phyloP scores from a whole-genome alignment of 2,888 invertebrate genomes.

The Poecilobothrus nobilitatus region DNA sequence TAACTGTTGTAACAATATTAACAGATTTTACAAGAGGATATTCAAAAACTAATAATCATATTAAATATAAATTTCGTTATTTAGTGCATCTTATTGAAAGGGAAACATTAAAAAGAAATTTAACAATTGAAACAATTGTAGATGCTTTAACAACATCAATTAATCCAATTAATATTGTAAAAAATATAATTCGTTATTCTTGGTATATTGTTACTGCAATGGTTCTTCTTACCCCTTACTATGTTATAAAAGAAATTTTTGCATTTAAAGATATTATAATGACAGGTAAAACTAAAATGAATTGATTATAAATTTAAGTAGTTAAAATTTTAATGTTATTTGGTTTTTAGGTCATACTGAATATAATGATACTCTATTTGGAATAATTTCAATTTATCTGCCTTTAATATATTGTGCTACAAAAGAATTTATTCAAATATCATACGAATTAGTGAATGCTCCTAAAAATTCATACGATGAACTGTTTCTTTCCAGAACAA shows the following conservation, averaged over 20 bases:
- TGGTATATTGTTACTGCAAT: conserved; percentile 33
- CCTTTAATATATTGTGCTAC: conserved; percentile 37
- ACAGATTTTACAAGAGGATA: conserved; percentile 54
- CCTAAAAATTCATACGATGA: conserved; percentile 41
- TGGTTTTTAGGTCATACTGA: conserved; percentile 30
- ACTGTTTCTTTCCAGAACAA: conserved; percentile 34
- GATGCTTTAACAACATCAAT: conserved; percentile 41
- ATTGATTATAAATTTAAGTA: not conserved
- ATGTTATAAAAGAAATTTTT: conserved; percentile 32
- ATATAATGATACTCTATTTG: conserved; percentile 32
- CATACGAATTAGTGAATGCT: conserved; percentile 36
- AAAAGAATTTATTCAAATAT: conserved; percentile 35
- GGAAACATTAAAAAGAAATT: conserved; percentile 35
- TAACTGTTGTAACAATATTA: conserved; percentile 55
- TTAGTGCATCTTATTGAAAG: conserved; percentile 43
- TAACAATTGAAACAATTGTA: conserved; percentile 40
- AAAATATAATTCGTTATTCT: conserved; percentile 33
- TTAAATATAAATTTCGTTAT: conserved; percentile 45
- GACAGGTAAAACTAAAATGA: conserved; percentile 20
- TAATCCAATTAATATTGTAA: conserved; percentile 43
- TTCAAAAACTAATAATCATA: conserved; percentile 43
- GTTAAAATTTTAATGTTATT: not conserved
- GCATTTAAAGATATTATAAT: conserved; percentile 35
- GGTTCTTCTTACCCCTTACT: conserved; percentile 30
- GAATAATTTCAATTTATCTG: conserved; percentile 34